Conservation (phyloP, 2,113 vertebrate genomes). For the Mohoua ochrocephala region DNA sequence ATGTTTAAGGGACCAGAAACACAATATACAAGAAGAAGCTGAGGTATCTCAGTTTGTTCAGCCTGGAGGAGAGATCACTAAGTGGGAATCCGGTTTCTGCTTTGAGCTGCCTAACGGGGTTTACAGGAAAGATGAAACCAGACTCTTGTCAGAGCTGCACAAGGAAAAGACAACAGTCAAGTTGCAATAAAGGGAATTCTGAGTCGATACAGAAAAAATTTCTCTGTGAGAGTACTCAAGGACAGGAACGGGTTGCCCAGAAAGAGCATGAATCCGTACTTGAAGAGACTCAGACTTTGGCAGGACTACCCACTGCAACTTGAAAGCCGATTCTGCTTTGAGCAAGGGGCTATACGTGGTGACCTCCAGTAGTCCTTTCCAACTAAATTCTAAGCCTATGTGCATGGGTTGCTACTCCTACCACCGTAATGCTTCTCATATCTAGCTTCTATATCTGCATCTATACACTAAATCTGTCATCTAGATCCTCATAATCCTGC, state of each 20-base stretch:
- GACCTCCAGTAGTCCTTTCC: background rate
- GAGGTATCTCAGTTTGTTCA: background rate
- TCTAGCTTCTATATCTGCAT: conserved; percentile 2
- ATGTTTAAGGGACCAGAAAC: background rate
- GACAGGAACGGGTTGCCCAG: background rate
- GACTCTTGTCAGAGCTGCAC: background rate
- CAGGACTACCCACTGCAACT: background rate
- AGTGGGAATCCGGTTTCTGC: background rate
- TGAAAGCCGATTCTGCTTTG: background rate
- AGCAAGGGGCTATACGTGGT: background rate
- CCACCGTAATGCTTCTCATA: background rate
- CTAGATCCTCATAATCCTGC: conserved; percentile 30
- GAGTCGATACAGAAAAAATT: background rate
- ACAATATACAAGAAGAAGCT: background rate
- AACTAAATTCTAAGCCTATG: background rate
- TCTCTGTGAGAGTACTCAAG: background rate
- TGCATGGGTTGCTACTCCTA: background rate
- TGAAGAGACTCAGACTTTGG: background rate
- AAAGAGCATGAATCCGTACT: background rate
- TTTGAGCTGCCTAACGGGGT: background rate
- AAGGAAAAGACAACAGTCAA: background rate
- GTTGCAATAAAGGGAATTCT: background rate
- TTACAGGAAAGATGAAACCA: background rate
- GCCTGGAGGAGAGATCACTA: background rate
- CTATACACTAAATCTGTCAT: conserved; percentile 46